Evolutionary conservation across 2,797 vertebrate species (phyloP).

Genomic region (Paguma larvata): DNA sequence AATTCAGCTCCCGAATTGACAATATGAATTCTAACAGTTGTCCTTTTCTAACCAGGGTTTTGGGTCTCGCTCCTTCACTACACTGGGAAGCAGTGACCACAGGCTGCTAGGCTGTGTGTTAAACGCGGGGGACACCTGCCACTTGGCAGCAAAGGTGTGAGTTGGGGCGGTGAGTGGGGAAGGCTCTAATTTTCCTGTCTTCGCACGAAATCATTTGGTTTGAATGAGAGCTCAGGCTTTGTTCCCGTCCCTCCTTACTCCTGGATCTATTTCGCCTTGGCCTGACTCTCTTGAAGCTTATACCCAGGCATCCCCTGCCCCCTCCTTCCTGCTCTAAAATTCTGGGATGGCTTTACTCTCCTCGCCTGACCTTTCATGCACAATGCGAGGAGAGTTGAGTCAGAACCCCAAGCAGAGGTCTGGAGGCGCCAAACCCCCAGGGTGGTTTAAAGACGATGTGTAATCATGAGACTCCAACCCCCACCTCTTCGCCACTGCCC

Average conservation of each 20-base stretch:
- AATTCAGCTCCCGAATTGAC: conserved; percentile 75
- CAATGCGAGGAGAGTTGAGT: not conserved
- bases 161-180: not conserved
- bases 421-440: not conserved
- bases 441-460: not conserved
- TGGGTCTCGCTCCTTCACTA: not conserved
- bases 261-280: conserved; percentile 4
- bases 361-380: not conserved
- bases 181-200: not conserved
- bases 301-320: not conserved
- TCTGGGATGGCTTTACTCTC: not conserved
- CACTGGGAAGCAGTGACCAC: not conserved
- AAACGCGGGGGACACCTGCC: not conserved
- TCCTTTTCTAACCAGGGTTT: not conserved
- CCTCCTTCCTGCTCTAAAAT: not conserved
- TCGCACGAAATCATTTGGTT: not conserved
- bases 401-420: not conserved
- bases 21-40: conserved; percentile 76
- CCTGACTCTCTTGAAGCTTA: not conserved
- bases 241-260: not conserved
- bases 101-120: not conserved
- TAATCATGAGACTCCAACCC: not conserved
- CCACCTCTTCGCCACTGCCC: not conserved
- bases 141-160: not conserved
- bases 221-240: not conserved